These are phyloP conservation scores for Fragum whitleyi DNA, from an alignment of 2,888 invertebrate genomes.

Conservation along the genomic window DNA sequence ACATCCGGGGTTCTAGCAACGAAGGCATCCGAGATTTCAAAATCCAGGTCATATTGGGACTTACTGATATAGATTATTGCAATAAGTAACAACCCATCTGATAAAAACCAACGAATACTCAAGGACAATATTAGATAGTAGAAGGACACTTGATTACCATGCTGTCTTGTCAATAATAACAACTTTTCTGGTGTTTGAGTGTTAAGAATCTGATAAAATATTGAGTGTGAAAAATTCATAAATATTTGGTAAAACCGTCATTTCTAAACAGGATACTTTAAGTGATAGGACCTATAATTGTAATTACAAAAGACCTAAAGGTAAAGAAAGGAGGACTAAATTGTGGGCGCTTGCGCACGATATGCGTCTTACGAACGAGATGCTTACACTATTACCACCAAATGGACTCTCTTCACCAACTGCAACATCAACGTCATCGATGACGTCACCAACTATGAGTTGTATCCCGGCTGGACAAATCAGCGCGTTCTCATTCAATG, in stretches of 20 bases:
- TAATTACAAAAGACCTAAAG: too few relatives aligned
- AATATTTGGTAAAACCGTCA: not conserved
- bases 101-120: slow-evolving; percentile 8
- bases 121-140: slow-evolving; percentile 10
- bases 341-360: not conserved
- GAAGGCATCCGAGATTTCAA: not conserved
- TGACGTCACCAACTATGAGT: slow-evolving; percentile 52
- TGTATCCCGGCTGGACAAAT: slow-evolving; percentile 44
- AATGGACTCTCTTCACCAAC: slow-evolving; percentile 33
- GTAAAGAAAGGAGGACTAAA: too few relatives aligned
- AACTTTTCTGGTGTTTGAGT: not conserved
- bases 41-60: not conserved
- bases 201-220: slow-evolving; percentile 7
- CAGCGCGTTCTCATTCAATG: slow-evolving; percentile 49
- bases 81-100: slow-evolving; percentile 20
- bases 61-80: slow-evolving; percentile 15
- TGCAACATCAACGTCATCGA: slow-evolving; percentile 46
- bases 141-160: not conserved
- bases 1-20: not conserved
- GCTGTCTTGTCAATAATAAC: not conserved
- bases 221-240: not conserved
- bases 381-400: slow-evolving; percentile 55
- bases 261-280: too few relatives aligned
- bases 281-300: too few relatives aligned
- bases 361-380: slow-evolving; percentile 57